Evolutionary conservation across 2,113 vertebrate species (phyloP), one percentile per base, ranked within the genome.

Genomic region (Nyctibius bracteatus): DNA sequence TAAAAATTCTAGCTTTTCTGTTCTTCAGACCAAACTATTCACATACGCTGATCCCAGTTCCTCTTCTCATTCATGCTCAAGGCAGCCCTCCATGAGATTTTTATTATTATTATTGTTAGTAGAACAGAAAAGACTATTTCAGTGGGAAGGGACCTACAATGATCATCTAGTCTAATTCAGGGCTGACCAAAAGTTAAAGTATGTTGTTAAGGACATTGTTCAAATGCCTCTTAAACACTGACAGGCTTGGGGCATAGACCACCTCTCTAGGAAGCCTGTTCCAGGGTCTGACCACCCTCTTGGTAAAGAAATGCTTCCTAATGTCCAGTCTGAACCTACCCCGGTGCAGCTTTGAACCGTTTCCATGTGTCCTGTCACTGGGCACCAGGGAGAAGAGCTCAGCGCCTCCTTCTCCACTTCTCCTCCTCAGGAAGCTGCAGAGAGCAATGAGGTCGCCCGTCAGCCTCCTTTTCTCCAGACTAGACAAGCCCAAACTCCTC

Each of bases 281-380:
- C n/a, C 65, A 52, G 6, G 23, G 20, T 58, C 58, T 81, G 54
- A 39, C 18, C 31, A 58, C 27, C 10, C 43, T 68, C 43, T 68
- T 10, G 2, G 30, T 25, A 39, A 65, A 70, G 10, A 79, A 65
- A 25, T 49, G 28, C 46, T 67, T 84, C 73, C 73, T 8, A 30
- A 51, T n/a, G 14, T 37, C 47, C 47, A 37, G 30, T 37, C n/a
- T 73, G 49, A 68, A 21, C 37, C 37, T 58, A 8, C 47, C 17
- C 37, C 70, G 44, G 51, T 9, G 21, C 51, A 66, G 39, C 8
- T 80, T 20, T 71, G 57, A 61, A 3, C 67, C 14, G 25, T 66
- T 59, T 13, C 44, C 39, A 5, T 1, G 4, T 1, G 4, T 44
- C 2, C n/a, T 12, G 1, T 44, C 54, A 24, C 11, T 74, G n/a